Percentiles rank a stretch among this genome's conserved stretches.
Evolutionary conservation across 2,797 vertebrate species (phyloP).

Genomic region (Rhynchonycteris naso): DNA sequence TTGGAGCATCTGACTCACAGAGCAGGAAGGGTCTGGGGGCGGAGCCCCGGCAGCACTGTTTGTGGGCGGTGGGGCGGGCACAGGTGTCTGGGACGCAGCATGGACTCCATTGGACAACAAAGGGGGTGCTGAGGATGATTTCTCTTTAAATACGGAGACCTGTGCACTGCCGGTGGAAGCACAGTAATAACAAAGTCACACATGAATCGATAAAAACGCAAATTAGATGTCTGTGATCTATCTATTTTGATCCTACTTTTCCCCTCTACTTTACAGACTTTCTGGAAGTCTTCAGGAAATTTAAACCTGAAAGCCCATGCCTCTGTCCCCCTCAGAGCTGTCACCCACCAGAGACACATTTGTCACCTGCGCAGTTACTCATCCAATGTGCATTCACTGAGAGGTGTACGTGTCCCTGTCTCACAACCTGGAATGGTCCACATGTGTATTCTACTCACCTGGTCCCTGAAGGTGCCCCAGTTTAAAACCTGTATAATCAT

Average conservation of each 20-base stretch:
- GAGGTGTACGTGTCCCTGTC: no score
- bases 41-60: constrained; percentile 45
- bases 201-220: not conserved
- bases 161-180: constrained; percentile 52
- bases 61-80: not conserved
- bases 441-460: not conserved
- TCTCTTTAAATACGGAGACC: constrained; percentile 55
- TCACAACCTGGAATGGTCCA: not conserved
- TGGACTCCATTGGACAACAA: constrained; percentile 52
- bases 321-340: not conserved
- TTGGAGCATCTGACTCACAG: constrained; percentile 89
- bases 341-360: not conserved
- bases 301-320: not conserved
- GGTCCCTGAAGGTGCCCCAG: not conserved
- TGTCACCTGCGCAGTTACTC: not conserved
- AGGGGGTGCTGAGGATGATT: constrained; percentile 66
- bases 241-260: not conserved
- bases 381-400: not conserved
- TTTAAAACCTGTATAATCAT: not conserved
- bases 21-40: constrained; percentile 78
- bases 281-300: not conserved
- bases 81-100: constrained; percentile 58
- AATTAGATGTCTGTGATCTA: not conserved
- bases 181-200: not conserved
- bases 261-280: not conserved